Conservation (phyloP, 2,113 vertebrate genomes). For the Cricetomys ansorgei region DNA sequence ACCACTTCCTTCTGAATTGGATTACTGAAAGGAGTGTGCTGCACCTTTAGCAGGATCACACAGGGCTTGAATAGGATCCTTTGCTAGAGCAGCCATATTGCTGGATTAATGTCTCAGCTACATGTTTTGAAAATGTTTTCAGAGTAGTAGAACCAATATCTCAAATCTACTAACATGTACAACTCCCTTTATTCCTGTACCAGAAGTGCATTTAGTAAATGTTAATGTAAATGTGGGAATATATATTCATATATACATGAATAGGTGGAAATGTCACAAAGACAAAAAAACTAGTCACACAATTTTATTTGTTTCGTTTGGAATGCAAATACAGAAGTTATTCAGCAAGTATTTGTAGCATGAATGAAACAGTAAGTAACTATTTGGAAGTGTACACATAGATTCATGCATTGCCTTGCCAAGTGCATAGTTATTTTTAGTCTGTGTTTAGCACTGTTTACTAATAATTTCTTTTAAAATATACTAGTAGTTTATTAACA, state of each 20-base stretch:
- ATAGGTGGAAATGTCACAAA: background rate
- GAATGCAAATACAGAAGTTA: background rate
- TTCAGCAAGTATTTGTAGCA: background rate
- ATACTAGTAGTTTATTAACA: background rate
- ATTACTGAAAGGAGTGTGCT: too few species aligned
- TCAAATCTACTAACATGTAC: background rate
- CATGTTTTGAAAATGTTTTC: constrained; percentile 12
- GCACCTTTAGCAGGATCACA: too few species aligned
- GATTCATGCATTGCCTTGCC: background rate
- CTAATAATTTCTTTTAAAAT: background rate
- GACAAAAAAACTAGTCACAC: background rate
- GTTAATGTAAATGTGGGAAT: background rate
- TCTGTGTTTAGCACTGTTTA: background rate
- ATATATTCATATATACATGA: background rate
- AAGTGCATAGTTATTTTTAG: background rate
- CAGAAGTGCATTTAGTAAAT: background rate
- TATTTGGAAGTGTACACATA: background rate
- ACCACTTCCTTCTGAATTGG: too few species aligned
- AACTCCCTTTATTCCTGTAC: background rate
- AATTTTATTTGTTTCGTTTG: background rate
- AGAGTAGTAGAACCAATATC: background rate
- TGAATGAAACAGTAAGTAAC: background rate
- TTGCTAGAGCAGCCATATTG: too few species aligned
- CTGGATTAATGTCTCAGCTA: too few species aligned
- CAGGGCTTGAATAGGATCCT: too few species aligned